Evolutionary conservation across 2,797 vertebrate genomes (phyloP), one percentile per base, ranked within the genome.

Genomic region (Halcyon badia): DNA sequence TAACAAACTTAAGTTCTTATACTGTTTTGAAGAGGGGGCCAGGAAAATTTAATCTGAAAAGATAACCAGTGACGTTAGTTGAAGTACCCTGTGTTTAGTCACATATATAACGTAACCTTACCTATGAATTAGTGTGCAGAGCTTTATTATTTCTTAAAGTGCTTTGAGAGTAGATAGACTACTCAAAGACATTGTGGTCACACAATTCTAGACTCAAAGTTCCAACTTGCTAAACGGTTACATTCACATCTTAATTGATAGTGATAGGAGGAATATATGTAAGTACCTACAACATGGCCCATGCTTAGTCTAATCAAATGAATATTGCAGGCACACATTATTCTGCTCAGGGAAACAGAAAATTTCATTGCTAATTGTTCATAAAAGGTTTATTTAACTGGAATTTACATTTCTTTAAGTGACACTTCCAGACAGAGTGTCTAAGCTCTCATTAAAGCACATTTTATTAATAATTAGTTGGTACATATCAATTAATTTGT

Each of bases 401-500:
- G 60, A 96, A 97, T 96, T 97, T 95, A 39, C 81, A 51, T 94
- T 93, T 87, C 81, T 95, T 96, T 81, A 93, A 83, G 76, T 95
- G 96, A 96, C 88, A 91, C 42, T 95, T 90, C n/a, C 26, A 94
- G 94, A 95, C 78, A 94, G 91, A 88, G 62, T 91, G 84, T 89
- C 91, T 96, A 96, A 95, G 77, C 49, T 77, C 65, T 88, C 58
- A 87, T 94, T 97, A 95, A 95, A 90, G n/a, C 41, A 69, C 71
- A 90, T 94, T 97, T 95, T 96, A 94, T 95, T 96, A 83, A 94
- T 89, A 96, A 96, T 97, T 96, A 97, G 76, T 83, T 71, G 84
- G 72, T 81, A 79, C 85, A 49, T 65, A 65, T 96, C 52, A 94
- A 96, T 97, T 97, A 96, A 95, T 97, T 96, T 96, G 97, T 97